Evolutionary conservation across 2,888 invertebrate genomes (phyloP).

Genomic region (Drosophila macrospina): DNA sequence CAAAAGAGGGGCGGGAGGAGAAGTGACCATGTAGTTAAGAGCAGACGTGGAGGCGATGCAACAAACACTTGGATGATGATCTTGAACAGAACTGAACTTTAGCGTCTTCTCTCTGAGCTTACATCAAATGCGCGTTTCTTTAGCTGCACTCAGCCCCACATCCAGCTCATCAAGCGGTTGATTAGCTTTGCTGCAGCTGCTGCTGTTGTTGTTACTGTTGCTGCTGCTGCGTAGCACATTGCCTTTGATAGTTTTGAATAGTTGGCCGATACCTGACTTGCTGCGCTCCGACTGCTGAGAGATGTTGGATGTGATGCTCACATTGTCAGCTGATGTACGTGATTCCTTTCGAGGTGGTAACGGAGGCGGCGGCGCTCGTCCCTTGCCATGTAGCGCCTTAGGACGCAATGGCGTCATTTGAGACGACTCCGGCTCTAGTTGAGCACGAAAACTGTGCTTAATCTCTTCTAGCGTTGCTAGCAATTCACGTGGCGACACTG

Average conservation of each 20-base stretch:
- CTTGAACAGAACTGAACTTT: constrained; percentile 39
- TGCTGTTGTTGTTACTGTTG: background rate
- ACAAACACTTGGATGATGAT: constrained; percentile 56
- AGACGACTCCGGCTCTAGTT: constrained; percentile 55
- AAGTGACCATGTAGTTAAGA: constrained; percentile 52
- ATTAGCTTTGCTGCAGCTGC: constrained; percentile 51
- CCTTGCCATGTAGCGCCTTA: constrained; percentile 79
- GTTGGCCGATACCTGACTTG: constrained; percentile 70
- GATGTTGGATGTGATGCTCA: constrained; percentile 53
- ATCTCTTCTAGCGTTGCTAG: constrained; percentile 77
- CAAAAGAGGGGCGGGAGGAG: constrained; percentile 48
- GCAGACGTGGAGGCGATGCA: constrained; percentile 43
- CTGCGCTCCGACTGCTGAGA: constrained; percentile 43
- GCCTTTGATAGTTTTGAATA: constrained; percentile 74
- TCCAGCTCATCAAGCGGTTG: constrained; percentile 29
- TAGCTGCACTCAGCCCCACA: constrained; percentile 49
- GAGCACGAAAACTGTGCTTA: constrained; percentile 74
- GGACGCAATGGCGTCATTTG: constrained; percentile 41
- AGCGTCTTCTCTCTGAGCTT: constrained; percentile 49
- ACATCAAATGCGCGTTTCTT: constrained; percentile 73
- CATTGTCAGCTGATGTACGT: constrained; percentile 37
- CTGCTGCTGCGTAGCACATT: constrained; percentile 65
- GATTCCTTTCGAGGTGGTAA: constrained; percentile 52
- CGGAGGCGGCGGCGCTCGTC: constrained; percentile 82
- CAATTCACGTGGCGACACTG: constrained; percentile 69